These are phyloP conservation scores for Balaeniceps rex DNA, from an alignment of 2,113 vertebrate species.

Conservation along the genomic window DNA sequence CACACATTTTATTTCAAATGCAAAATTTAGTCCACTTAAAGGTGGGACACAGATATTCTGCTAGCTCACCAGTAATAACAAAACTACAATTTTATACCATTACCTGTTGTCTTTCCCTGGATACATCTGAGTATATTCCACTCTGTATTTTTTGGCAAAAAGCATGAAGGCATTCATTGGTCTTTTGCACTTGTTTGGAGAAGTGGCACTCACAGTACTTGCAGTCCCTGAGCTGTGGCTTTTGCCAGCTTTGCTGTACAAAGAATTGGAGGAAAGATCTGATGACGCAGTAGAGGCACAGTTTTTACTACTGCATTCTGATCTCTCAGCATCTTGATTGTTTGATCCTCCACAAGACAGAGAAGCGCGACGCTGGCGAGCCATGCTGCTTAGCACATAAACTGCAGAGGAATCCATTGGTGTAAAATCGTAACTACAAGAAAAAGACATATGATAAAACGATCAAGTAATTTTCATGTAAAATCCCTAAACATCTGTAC, in stretches of 20 bases:
- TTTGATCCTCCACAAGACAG: conserved; percentile 85
- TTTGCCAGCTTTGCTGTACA: conserved; percentile 84
- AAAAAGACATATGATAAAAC: not conserved
- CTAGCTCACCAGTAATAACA: not conserved
- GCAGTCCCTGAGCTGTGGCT: conserved; percentile 90
- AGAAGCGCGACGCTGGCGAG: conserved; percentile 93
- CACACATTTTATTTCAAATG: not conserved
- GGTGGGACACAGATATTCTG: not conserved
- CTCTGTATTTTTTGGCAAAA: conserved; percentile 99
- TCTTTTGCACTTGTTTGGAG: conserved; percentile 97
- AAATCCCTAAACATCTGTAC: not conserved
- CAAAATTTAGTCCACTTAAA: not conserved
- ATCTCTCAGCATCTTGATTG: conserved; percentile 87
- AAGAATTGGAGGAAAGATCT: conserved; percentile 77
- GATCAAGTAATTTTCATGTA: not conserved
- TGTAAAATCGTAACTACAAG: conserved; percentile 92
- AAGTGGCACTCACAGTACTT: conserved; percentile 83
- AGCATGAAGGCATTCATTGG: conserved; percentile 99
- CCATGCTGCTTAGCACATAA: conserved; percentile 99
- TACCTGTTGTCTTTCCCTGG: conserved; percentile 99
- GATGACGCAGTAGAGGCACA: conserved; percentile 75
- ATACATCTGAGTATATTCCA: conserved; percentile 99
- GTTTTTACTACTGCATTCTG: conserved; percentile 80
- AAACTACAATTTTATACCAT: not conserved
- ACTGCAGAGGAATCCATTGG: conserved; percentile 97